Percentiles rank a stretch among this genome's conserved stretches.
These are phyloP conservation scores for Clunio marinus DNA, from an alignment of 2,888 invertebrate species.

Conservation along the genomic window DNA sequence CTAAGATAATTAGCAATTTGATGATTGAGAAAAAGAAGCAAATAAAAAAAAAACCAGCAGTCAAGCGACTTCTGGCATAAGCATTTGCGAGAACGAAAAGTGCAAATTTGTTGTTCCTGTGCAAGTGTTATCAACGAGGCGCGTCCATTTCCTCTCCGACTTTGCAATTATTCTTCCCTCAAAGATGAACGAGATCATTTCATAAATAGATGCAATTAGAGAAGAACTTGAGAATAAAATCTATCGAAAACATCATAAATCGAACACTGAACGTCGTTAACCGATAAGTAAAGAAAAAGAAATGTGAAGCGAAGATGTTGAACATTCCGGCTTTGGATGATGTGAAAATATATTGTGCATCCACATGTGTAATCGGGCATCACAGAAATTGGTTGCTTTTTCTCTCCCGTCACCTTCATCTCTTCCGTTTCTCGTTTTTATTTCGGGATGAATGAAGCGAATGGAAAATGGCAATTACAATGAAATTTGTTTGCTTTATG, in stretches of 20 bases:
- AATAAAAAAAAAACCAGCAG: conserved; percentile 31
- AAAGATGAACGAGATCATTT: not conserved
- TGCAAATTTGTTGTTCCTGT: not conserved
- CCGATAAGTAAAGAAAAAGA: not conserved
- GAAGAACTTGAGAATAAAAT: not conserved
- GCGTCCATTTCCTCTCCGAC: conserved; percentile 5
- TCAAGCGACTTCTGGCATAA: conserved; percentile 19
- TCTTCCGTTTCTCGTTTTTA: conserved; percentile 5
- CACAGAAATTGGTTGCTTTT: conserved; percentile 1
- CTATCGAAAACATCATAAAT: conserved; percentile 22
- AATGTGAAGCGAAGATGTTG: not conserved
- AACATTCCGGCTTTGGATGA: not conserved
- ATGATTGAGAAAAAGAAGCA: conserved; percentile 26
- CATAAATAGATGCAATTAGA: not conserved
- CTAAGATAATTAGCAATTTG: conserved; percentile 36
- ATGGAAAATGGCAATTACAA: conserved; percentile 27
- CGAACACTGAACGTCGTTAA: not conserved
- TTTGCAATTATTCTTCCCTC: not conserved
- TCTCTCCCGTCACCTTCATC: not conserved
- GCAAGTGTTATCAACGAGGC: not conserved
- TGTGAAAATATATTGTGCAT: not conserved
- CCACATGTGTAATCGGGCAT: conserved; percentile 17
- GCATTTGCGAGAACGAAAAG: not conserved
- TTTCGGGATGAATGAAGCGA: conserved; percentile 29
- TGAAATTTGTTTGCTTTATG: conserved; percentile 25